Conservation (phyloP, 2,888 invertebrate species). For the Zeuzera pyrina region DNA sequence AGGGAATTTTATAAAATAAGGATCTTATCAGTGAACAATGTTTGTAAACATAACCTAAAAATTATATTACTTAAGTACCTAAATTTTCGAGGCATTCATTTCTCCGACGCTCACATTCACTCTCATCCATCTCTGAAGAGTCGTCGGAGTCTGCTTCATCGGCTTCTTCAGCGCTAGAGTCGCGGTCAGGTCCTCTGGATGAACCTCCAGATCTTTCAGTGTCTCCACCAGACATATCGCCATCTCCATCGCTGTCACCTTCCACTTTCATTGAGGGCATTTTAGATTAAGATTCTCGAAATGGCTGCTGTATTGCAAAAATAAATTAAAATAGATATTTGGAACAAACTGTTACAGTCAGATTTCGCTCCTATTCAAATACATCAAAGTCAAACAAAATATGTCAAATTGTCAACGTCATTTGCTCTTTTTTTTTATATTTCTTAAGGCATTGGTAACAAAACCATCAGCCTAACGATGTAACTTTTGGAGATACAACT, state of each 20-base stretch:
- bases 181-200: conserved; percentile 76
- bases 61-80: conserved; percentile 38
- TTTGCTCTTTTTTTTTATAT: not conserved
- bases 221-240: conserved; percentile 79
- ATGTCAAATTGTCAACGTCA: not conserved
- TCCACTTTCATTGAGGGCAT: conserved; percentile 82
- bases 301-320: no score
- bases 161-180: conserved; percentile 83
- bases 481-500: no score
- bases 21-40: conserved; percentile 21
- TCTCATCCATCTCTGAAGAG: conserved; percentile 93
- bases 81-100: conserved; percentile 89
- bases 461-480: no score
- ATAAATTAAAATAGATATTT: no score
- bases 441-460: no score
- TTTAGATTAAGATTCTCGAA: no score
- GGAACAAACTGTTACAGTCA: no score
- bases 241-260: conserved; percentile 75
- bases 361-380: not conserved
- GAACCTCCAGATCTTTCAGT: conserved; percentile 79
- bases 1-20: no score
- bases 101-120: conserved; percentile 88
- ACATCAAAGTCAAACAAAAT: not conserved
- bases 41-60: conserved; percentile 71
- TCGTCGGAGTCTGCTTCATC: conserved; percentile 89